Evolutionary conservation across 2,888 invertebrate genomes (phyloP).

Genomic region (Drosophila formosana): DNA sequence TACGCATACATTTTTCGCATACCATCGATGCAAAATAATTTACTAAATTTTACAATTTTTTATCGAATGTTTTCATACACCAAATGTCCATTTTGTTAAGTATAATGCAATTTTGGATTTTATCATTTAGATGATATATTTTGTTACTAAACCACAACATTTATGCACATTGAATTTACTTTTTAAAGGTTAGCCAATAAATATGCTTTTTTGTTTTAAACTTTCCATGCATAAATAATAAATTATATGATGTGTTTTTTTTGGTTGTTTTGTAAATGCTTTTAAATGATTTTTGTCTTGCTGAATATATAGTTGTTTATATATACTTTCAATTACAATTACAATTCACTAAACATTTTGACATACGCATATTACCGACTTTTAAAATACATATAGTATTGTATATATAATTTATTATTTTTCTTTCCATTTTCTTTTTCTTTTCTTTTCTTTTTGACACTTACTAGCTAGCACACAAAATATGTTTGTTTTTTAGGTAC

Average conservation of each 20-base stretch:
- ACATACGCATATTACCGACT: conserved; percentile 57
- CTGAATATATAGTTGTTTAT: conserved; percentile 46
- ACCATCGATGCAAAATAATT: conserved; percentile 57
- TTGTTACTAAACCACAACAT: conserved; percentile 73
- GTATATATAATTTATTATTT: conserved; percentile 59
- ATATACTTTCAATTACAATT: conserved; percentile 42
- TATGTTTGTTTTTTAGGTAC: conserved; percentile 83
- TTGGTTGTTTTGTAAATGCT: conserved; percentile 44
- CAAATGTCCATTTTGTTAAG: conserved; percentile 43
- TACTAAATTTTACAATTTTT: conserved; percentile 49
- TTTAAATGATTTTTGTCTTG: conserved; percentile 45
- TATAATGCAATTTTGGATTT: conserved; percentile 51
- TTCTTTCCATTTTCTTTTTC: conserved; percentile 26
- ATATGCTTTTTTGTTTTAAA: conserved; percentile 31
- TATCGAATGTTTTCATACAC: conserved; percentile 39
- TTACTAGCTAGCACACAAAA: conserved; percentile 84
- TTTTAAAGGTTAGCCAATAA: conserved; percentile 71
- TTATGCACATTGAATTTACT: conserved; percentile 71
- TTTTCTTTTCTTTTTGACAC: conserved; percentile 74
- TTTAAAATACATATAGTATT: conserved; percentile 58
- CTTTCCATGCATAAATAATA: conserved; percentile 56
- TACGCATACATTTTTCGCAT: conserved; percentile 38
- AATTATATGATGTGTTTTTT: conserved; percentile 40
- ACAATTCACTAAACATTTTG: conserved; percentile 71
- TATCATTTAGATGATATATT: conserved; percentile 26